Evolutionary conservation across 1,140 invertebrate genomes (phyloP), one percentile per base, ranked within the genome.

Genomic region (Drosophila arizonae): DNA sequence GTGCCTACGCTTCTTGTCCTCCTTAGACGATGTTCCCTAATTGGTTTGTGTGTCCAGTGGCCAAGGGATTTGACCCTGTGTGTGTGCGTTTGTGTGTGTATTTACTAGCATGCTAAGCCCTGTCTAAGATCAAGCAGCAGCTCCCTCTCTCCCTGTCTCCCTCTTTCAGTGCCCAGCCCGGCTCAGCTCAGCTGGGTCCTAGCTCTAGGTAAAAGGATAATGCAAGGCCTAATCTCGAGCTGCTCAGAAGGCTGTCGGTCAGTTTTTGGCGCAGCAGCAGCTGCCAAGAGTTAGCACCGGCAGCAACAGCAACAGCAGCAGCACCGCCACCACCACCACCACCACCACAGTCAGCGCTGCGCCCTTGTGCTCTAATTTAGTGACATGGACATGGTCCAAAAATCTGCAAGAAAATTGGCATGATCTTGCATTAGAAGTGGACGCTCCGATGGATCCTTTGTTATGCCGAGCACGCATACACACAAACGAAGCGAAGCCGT

Each of bases 301-400:
- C 43, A 45, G 6, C 39, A 41, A 4, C 39, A 10, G 4, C 41
- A 43, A 5, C 10, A 13, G 41, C 4, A 13, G 1, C 28, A 6
- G 6, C 43, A 45, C 4, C 56, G 17, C 4, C 56, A 62, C 68
- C 54, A 17, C 11, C 45, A 45, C 33, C 43, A 45, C n/a, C 56
- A 48, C 13, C 72, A 62, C 43, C 55, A 63, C 28, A 55, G 13
- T 26, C 66, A 62, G 71, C 55, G 43, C 62, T 57, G 55, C 76
- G 80, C 79, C 76, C 80, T 84, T 57, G 55, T 72, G 80, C 79
- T 79, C 80, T 84, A 84, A 84, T 84, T 84, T 81, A 82, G 79
- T 79, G 72, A 57, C 63, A 63, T 50, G 61, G 61, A 67, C 28
- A 30, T 30, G 73, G 66, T 81, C 58, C 60, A 57, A 45, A 77